These are phyloP conservation scores for Laterallus jamaicensis DNA, from an alignment of 2,113 vertebrate genomes.

Conservation along the genomic window DNA sequence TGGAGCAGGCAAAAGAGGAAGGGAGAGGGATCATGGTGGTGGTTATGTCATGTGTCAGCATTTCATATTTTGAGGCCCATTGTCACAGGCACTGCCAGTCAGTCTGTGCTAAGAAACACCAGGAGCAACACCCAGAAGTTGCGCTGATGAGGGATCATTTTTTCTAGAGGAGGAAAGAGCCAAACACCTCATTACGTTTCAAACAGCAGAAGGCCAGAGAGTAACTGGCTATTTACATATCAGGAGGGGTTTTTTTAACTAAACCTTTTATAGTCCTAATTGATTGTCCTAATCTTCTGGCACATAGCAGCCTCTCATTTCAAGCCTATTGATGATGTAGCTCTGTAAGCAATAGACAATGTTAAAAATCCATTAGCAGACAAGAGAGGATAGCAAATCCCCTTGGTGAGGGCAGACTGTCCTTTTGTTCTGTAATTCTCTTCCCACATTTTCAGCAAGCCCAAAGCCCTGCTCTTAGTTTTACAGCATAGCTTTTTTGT, in stretches of 20 bases:
- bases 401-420: not conserved
- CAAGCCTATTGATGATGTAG: not conserved
- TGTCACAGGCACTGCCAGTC: fast-evolving
- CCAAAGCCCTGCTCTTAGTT: not conserved
- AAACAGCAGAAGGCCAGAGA: not conserved
- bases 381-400: not conserved
- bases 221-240: not conserved
- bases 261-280: not conserved
- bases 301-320: not conserved
- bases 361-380: not conserved
- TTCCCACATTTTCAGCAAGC: not conserved
- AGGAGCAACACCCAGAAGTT: not conserved
- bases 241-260: not conserved
- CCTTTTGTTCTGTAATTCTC: not conserved
- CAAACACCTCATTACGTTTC: not conserved
- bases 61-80: fast-evolving
- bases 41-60: not conserved
- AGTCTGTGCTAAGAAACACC: not conserved
- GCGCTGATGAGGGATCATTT: fast-evolving
- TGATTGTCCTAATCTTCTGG: not conserved
- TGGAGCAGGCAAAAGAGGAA: not conserved
- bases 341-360: not conserved
- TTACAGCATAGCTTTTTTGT: not conserved
- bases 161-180: not conserved
- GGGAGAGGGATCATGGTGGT: not conserved